phyloP scores from a whole-genome alignment of 2,888 invertebrate genomes.

The Diarsia dahlii region DNA sequence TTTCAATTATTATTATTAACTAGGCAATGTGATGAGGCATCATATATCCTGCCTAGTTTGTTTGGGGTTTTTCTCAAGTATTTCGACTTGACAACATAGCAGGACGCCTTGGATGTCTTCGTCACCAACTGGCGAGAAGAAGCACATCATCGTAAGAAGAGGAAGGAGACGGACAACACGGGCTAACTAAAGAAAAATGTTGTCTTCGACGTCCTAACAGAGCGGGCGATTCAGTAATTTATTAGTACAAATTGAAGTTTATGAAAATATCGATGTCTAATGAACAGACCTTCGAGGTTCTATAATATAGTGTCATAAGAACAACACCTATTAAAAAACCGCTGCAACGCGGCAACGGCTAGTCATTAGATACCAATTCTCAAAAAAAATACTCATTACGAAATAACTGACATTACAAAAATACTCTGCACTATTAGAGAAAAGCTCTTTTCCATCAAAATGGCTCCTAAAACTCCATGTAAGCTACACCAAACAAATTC shows the following conservation, averaged over 20 bases:
- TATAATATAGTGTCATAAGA: not conserved
- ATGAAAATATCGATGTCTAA: not conserved
- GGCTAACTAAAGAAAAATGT: no score
- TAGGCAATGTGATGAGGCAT: not conserved
- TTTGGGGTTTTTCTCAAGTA: not conserved
- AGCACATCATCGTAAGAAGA: no score
- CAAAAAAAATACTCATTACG: not conserved
- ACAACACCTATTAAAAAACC: not conserved
- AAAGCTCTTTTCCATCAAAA: conserved; percentile 10
- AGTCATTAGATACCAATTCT: not conserved
- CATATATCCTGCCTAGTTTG: not conserved
- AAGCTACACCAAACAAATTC: conserved; percentile 23
- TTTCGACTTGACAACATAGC: not conserved
- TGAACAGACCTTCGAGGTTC: not conserved
- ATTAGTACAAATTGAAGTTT: no score
- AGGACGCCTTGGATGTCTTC: no score
- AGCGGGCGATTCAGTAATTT: no score
- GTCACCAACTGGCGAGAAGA: no score
- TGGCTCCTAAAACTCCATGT: not conserved
- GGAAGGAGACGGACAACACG: no score
- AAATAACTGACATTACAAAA: not conserved
- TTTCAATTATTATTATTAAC: not conserved
- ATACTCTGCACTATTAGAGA: not conserved
- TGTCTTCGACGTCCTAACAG: no score
- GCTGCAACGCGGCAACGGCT: not conserved